Conservation (phyloP, 2,888 invertebrate species). For the Lampropteryx suffumata region DNA sequence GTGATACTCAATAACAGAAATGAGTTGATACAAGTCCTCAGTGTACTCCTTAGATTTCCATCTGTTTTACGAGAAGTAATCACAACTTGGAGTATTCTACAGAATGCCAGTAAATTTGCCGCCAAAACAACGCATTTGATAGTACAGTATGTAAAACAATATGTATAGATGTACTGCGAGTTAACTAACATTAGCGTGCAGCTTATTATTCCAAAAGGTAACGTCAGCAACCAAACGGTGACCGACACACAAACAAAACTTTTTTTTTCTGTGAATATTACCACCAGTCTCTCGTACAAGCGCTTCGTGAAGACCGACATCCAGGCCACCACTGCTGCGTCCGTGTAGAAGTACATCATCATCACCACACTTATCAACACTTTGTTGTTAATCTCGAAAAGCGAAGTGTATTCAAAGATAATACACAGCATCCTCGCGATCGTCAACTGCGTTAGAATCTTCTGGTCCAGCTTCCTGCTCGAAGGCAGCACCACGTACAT, state of each 20-base stretch:
- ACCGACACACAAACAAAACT: slow-evolving; percentile 6
- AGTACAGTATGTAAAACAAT: slow-evolving; percentile 15
- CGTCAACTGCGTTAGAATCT: slow-evolving; percentile 13
- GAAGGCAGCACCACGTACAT: slow-evolving; percentile 13
- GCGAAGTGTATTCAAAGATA: slow-evolving; percentile 11
- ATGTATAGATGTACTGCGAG: slow-evolving; percentile 8
- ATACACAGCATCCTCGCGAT: slow-evolving; percentile 15
- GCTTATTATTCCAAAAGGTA: slow-evolving; percentile 5
- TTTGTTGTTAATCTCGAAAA: slow-evolving; percentile 3
- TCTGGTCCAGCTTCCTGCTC: slow-evolving; percentile 13
- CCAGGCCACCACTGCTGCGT: slow-evolving; percentile 15
- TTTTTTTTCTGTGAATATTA: slow-evolving; percentile 8
- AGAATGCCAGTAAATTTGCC: slow-evolving; percentile 12
- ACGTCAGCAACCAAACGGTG: slow-evolving; percentile 9
- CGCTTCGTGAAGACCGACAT: slow-evolving; percentile 17
- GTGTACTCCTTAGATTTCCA: not conserved
- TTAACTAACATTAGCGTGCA: not conserved
- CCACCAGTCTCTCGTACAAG: slow-evolving; percentile 11
- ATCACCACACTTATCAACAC: slow-evolving; percentile 1
- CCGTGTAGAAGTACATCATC: slow-evolving; percentile 11
- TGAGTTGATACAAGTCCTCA: slow-evolving; percentile 10
- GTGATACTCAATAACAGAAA: slow-evolving; percentile 17
- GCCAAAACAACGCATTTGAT: slow-evolving; percentile 10
- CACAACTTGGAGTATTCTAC: slow-evolving; percentile 11
- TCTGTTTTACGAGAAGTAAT: not conserved